Percentiles rank a stretch among this genome's conserved stretches.
phyloP scores from a whole-genome alignment of 2,888 invertebrate species.

The Clostera curtula region DNA sequence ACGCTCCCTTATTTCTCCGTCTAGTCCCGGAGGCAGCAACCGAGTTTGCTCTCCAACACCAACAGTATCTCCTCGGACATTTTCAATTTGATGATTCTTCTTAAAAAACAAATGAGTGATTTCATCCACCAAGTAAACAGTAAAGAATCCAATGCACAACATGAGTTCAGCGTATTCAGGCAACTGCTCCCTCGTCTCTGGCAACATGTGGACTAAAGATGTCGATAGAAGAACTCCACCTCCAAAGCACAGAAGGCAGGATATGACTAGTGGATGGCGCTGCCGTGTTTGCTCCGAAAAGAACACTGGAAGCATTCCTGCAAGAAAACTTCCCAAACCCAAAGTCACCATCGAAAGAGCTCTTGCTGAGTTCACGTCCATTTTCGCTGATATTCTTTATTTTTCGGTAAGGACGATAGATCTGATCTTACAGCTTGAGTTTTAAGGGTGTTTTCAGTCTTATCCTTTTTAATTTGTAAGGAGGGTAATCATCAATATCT shows the following conservation, averaged over 20 bases:
- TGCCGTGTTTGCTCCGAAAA: constrained; percentile 75
- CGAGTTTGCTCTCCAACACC: constrained; percentile 43
- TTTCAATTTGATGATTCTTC: constrained; percentile 20
- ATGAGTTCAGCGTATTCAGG: constrained; percentile 77
- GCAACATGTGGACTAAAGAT: constrained; percentile 84
- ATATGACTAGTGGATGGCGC: constrained; percentile 77
- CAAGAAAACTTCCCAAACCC: constrained; percentile 80
- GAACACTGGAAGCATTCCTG: constrained; percentile 81
- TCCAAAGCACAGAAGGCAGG: constrained; percentile 84
- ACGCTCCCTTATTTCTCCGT: constrained; percentile 45
- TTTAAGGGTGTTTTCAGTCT: too few species aligned
- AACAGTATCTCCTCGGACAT: constrained; percentile 24
- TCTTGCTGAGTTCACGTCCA: constrained; percentile 76
- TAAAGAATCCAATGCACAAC: constrained; percentile 80
- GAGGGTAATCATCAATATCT: too few species aligned
- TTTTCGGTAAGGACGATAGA: too few species aligned
- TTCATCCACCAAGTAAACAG: constrained; percentile 83
- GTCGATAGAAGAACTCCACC: constrained; percentile 87
- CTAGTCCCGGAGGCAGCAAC: constrained; percentile 30
- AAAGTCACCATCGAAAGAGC: constrained; percentile 78
- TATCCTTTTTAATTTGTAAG: too few species aligned
- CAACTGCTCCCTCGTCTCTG: constrained; percentile 80
- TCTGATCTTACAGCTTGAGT: too few species aligned
- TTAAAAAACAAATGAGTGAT: constrained; percentile 78
- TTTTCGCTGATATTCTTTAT: too few species aligned